Evolutionary conservation across 2,113 vertebrate genomes (phyloP).

Genomic region (Grantiella picta): DNA sequence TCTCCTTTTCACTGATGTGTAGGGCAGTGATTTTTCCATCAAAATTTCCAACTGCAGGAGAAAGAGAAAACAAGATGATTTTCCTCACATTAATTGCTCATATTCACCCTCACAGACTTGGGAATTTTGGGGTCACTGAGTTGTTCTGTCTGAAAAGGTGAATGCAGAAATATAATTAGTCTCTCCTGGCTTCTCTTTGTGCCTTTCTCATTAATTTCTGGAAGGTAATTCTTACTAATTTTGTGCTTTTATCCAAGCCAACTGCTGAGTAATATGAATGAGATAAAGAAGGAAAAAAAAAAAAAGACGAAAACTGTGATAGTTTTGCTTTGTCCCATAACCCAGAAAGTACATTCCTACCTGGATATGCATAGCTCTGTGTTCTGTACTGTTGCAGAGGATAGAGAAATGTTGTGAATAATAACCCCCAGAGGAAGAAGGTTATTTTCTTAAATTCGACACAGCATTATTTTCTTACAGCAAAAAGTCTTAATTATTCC

Average conservation of each 20-base stretch:
- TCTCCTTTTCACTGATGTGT: neutral
- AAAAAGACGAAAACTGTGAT: neutral
- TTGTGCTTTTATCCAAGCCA: neutral
- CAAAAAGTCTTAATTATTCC: neutral
- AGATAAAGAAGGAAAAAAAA: neutral
- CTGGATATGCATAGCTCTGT: neutral
- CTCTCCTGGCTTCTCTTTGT: neutral
- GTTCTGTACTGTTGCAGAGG: neutral
- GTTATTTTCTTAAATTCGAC: neutral
- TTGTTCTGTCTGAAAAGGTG: neutral
- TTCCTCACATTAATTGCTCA: neutral
- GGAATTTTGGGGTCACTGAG: neutral
- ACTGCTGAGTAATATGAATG: neutral
- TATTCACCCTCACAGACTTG: neutral
- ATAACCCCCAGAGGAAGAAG: neutral
- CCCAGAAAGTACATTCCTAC: neutral
- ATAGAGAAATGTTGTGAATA: neutral
- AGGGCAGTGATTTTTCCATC: neutral
- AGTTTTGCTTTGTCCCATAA: neutral
- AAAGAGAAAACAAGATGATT: neutral
- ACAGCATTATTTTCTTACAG: neutral
- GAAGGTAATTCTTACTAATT: neutral
- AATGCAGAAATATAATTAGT: neutral
- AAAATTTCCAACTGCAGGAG: neutral
- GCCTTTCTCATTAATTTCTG: neutral